Evolutionary conservation across 2,797 vertebrate genomes (phyloP).

Genomic region (Microchirus variegatus): DNA sequence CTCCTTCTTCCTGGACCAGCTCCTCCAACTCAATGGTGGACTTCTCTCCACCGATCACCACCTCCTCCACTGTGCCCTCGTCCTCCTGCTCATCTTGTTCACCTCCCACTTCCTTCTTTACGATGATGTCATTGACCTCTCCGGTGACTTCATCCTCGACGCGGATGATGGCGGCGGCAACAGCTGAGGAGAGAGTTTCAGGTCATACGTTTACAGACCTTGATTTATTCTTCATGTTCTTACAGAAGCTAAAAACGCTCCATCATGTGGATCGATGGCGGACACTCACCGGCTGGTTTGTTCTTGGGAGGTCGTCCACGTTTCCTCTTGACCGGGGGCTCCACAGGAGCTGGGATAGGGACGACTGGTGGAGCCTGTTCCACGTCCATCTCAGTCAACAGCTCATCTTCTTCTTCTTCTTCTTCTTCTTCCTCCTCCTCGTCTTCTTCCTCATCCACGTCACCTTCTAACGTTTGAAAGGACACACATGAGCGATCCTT

Average conservation of each 20-base stretch:
- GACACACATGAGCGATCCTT: background rate
- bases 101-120: constrained; percentile 93
- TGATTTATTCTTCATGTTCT: too few relatives aligned
- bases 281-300: constrained; percentile 68
- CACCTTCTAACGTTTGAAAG: constrained; percentile 82
- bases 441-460: constrained; percentile 90
- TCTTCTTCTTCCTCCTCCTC: constrained; percentile 93
- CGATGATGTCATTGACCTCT: constrained; percentile 95
- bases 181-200: constrained; percentile 69
- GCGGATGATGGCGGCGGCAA: constrained; percentile 91
- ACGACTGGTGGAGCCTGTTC: constrained; percentile 80
- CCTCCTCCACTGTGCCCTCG: constrained; percentile 41
- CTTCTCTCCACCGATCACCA: constrained; percentile 66
- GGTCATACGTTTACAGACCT: too few relatives aligned
- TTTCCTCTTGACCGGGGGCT: constrained; percentile 92
- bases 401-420: constrained; percentile 92
- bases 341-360: constrained; percentile 84
- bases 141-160: constrained; percentile 94
- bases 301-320: constrained; percentile 96
- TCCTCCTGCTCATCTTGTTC: constrained; percentile 68
- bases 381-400: constrained; percentile 83
- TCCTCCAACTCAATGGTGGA: constrained; percentile 61
- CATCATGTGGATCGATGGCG: too few relatives aligned
- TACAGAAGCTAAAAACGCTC: too few relatives aligned
- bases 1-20: constrained; percentile 86